Conservation (phyloP, 2,888 invertebrate species). For the Lampropteryx suffumata region DNA sequence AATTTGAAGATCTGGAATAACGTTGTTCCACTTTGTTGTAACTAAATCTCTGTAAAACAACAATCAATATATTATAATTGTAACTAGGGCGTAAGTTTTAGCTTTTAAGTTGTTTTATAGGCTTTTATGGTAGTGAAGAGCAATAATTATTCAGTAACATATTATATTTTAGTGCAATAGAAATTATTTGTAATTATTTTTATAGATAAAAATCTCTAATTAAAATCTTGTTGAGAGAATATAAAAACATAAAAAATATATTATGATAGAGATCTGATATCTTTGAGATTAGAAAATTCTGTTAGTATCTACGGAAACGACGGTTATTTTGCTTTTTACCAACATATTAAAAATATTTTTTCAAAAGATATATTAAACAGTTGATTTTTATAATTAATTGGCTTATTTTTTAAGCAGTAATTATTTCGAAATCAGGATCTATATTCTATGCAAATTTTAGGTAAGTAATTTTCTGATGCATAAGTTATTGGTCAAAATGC, state of each 20-base stretch:
- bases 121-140: conserved; percentile 61
- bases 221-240: conserved; percentile 42
- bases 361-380: conserved; percentile 30
- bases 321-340: conserved; percentile 37
- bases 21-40: conserved; percentile 30
- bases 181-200: conserved; percentile 73
- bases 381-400: conserved; percentile 8
- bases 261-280: conserved; percentile 75
- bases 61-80: conserved; percentile 20
- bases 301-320: conserved; percentile 47
- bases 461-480: too few relatives aligned
- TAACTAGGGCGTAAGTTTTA: conserved; percentile 45
- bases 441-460: conserved; percentile 7
- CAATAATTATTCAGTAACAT: conserved; percentile 67
- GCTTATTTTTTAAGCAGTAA: conserved; percentile 18
- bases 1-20: conserved; percentile 36
- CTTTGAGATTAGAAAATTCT: conserved; percentile 72
- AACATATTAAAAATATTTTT: conserved; percentile 29
- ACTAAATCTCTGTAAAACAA: conserved; percentile 32
- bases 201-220: conserved; percentile 59
- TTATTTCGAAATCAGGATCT: conserved; percentile 44
- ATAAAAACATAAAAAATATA: conserved; percentile 43
- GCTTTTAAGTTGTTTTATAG: conserved; percentile 45
- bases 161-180: conserved; percentile 76
- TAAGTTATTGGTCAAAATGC: background rate